phyloP scores from a whole-genome alignment of 1,140 invertebrate genomes.

The Venturia canescens region DNA sequence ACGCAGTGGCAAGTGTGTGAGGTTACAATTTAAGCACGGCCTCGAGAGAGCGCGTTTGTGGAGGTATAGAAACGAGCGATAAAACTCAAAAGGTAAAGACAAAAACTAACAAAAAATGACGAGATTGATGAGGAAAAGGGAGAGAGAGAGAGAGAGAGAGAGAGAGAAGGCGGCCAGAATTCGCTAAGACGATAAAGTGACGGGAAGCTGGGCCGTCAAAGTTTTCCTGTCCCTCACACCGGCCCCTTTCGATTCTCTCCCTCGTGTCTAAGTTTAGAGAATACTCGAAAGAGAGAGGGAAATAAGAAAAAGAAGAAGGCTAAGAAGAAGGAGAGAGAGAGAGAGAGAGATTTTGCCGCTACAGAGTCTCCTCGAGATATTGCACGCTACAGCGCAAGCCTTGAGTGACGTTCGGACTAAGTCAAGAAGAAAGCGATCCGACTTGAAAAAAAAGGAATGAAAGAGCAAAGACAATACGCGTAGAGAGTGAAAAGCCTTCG shows the following conservation, averaged over 20 bases:
- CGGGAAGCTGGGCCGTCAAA: slow-evolving; percentile 40
- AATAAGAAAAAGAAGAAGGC: not conserved
- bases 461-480: slow-evolving; percentile 56
- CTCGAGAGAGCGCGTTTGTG: not conserved
- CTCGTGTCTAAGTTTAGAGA: slow-evolving; percentile 47
- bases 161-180: not conserved
- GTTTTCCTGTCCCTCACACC: not conserved
- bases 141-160: not conserved
- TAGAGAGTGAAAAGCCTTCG: not conserved
- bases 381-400: not conserved
- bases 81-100: slow-evolving; percentile 26
- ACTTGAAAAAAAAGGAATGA: slow-evolving; percentile 6
- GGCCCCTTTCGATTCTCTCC: not conserved
- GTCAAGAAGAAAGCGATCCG: not conserved
- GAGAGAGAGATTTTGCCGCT: not conserved
- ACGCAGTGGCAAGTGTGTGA: slow-evolving; percentile 4
- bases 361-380: not conserved
- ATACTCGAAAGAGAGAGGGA: not conserved
- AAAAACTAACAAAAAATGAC: slow-evolving; percentile 13
- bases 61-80: slow-evolving; percentile 21
- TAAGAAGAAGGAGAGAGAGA: not conserved
- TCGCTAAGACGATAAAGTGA: not conserved
- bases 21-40: not conserved
- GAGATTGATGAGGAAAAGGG: not conserved
- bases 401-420: slow-evolving; percentile 35